Conservation (phyloP, 92 coral and sea anemone genomes). For the Anthopleura xanthogrammica region DNA sequence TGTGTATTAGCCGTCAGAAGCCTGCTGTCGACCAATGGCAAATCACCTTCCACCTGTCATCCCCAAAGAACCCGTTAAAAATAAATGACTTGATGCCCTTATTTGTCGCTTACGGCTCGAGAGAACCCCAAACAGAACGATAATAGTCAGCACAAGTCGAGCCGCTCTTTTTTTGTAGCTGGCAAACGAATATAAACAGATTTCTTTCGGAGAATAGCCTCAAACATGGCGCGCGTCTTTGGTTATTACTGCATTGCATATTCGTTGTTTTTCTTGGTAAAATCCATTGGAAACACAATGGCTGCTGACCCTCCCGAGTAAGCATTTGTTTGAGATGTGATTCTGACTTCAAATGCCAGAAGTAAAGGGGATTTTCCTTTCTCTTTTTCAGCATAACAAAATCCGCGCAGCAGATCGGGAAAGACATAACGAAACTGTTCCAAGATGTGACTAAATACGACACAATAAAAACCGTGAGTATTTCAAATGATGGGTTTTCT, state of each 20-base stretch:
- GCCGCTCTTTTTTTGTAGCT: constrained; percentile 43
- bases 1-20: constrained; percentile 24
- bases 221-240: constrained; percentile 33
- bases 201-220: neutral
- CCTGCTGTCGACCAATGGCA: constrained; percentile 57
- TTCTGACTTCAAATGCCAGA: constrained; percentile 47
- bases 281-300: neutral
- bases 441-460: constrained; percentile 36
- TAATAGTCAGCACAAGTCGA: constrained; percentile 51
- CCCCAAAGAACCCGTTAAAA: constrained; percentile 72
- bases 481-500: constrained; percentile 22
- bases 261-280: constrained; percentile 3
- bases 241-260: constrained; percentile 1
- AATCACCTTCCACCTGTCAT: constrained; percentile 60
- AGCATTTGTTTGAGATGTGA: constrained; percentile 35
- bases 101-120: constrained; percentile 82
- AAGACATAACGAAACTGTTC: constrained; percentile 21
- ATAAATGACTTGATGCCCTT: constrained; percentile 87
- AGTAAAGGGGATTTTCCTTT: constrained; percentile 48
- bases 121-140: constrained; percentile 74
- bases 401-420: constrained; percentile 45
- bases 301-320: neutral
- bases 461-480: constrained; percentile 52
- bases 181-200: constrained; percentile 32
- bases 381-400: constrained; percentile 46